Base-by-base conservation (phyloP, 2,797 vertebrate species). In the Ctenopoma kingsleyae region DNA sequence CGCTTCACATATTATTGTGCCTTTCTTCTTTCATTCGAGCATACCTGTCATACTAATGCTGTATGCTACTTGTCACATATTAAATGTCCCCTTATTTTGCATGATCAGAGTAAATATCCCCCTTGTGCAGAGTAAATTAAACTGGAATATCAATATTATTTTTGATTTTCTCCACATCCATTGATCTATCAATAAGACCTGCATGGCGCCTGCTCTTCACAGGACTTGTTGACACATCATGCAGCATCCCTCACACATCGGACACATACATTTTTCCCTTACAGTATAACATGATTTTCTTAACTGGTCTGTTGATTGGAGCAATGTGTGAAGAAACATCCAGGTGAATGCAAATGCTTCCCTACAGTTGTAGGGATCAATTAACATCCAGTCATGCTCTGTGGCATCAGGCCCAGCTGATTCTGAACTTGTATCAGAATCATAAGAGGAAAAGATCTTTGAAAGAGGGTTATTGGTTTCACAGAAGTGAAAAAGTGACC, bases 31-130 rank as follows among this genome's bases (percentile, higher is more conserved):
- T 40, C 47, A 49, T 36, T 6, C 38, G 12, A 46, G 23, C 41
- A 53, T 25, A 25, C 5, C 6, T 55, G 43, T 30, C 11, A 4
- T 1, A 0, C 41, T 38, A 44, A 38, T 52, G 55, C 17, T 58
- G 13, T 20, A 30, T 49, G 6, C 27, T 57, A 38, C n/a, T 19
- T 51, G 32, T 59, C 59, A 43, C 23, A 44, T 27, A 8, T 46
- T 25, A 53, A 30, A 13, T 17, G n/a, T 36, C 32, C 1, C 6
- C 40, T 66, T 55, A 30, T 75, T 64, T 68, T 38, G 8, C 11
- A 35, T 35, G 47, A 61, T 54, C 3, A 36, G 38, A 58, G 19
- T 13, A 48, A 17, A 54, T 15, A 19, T 60, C 30, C 20, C 48
- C 1, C 4, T 22, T 35, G 13, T 36, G n/a, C 15, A 27, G 20